Evolutionary conservation across 2,888 invertebrate species (phyloP), one percentile per base, ranked within the genome.

Genomic region (Troilus luridus): DNA sequence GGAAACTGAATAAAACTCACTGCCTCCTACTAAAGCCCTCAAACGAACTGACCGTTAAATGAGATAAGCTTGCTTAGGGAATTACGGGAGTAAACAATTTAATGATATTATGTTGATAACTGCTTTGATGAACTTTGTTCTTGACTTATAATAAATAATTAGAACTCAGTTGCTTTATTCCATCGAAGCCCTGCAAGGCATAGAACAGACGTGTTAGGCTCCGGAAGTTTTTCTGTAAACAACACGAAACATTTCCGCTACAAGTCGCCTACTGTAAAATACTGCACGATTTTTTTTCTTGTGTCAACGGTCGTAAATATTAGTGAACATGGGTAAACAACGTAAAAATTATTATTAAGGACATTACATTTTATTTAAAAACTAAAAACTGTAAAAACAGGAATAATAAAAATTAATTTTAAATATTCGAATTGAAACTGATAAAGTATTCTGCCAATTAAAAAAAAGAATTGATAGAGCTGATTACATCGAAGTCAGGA

Each of bases 231-330:
- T 58, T 56, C 56, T 58, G 85, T 85, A 85, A 85, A 85, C 85
- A 85, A 85, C 85, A 85, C 56, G 85, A 85, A 77, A 85, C 85
- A 85, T 85, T 85, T 85, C 85, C 85, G 21, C 85, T 85, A 85
- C 85, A 85, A 54, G 19, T 56, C n/a, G 56, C 3, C 56, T 56
- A 2, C 81, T 58, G 21, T 12, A 5, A 11, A 41, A 81, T 9
- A 54, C 85, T 0, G 27, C 27, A 77, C 41, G 72, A 19, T 19
- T 27, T 41, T 64, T 64, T 41, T 24, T 67, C 24, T 14, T 24
- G 24, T 24, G 12, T 1, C 24, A 2, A 24, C 24, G 67, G 67
- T 24, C 12, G 67, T 27, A 41, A 77, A 24, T 19, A 41, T 2
- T 41, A 0, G 6, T 67, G 12, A 12, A 24, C 14, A 2, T 12